A percentile compares a stretch with the other conserved stretches of the same genome.
phyloP scores from a whole-genome alignment of 2,888 invertebrate genomes.

The Plutella xylostella region DNA sequence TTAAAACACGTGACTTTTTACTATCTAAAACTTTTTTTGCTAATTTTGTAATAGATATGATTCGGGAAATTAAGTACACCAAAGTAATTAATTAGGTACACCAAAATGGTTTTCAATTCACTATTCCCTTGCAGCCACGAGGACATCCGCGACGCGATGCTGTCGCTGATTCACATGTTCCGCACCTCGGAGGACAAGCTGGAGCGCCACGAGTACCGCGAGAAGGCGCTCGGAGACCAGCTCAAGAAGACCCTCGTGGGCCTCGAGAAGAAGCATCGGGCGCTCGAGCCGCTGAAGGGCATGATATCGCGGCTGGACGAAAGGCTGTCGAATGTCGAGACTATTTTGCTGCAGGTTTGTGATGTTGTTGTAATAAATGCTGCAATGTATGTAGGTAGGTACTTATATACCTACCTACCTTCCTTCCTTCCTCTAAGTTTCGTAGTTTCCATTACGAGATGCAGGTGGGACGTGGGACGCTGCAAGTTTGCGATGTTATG shows the following conservation, averaged over 20 bases:
- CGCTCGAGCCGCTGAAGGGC: slow-evolving; percentile 76
- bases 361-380: too few relatives aligned
- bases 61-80: too few relatives aligned
- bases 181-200: slow-evolving; percentile 84
- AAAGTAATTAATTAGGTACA: background rate
- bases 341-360: slow-evolving; percentile 76
- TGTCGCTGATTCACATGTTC: slow-evolving; percentile 84
- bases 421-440: too few relatives aligned
- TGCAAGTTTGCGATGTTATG: too few relatives aligned
- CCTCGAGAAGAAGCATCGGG: slow-evolving; percentile 79
- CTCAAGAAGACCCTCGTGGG: slow-evolving; percentile 78
- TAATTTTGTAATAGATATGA: too few relatives aligned
- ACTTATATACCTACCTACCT: too few relatives aligned
- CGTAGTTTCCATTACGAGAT: too few relatives aligned
- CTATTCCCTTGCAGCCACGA: slow-evolving; percentile 72
- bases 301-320: slow-evolving; percentile 80
- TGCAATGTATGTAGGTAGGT: too few relatives aligned
- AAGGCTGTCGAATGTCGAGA: slow-evolving; percentile 80
- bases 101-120: too few relatives aligned
- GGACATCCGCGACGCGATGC: slow-evolving; percentile 82
- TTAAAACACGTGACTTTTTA: too few relatives aligned
- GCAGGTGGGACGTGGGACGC: too few relatives aligned
- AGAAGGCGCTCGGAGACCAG: slow-evolving; percentile 82
- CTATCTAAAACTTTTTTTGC: too few relatives aligned
- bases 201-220: slow-evolving; percentile 86